Base-by-base conservation (phyloP, 64 coral and sea anemone genomes). In the Hydrozoanthus tunicans region DNA sequence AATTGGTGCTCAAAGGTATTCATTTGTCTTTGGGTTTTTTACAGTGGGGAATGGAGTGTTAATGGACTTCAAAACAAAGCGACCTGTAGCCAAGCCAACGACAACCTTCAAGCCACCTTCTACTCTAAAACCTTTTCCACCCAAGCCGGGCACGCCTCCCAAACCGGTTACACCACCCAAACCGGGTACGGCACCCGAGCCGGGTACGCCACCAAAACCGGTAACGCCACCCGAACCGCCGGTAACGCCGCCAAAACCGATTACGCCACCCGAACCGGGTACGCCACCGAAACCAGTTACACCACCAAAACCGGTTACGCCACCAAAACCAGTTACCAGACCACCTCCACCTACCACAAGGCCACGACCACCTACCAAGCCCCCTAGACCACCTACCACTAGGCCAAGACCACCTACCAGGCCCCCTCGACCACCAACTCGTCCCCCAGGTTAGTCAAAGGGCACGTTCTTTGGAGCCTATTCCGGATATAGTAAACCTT, bases 11-110 rank as follows among this genome's bases (percentile, higher is more conserved):
- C 13, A 15, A 68, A 13, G 5, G 4, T 68, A 15, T 68, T 15
- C 5, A 13, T 15, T 5, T 12, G 9, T 68, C 20, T 43, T 25
- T 26, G 25, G 6, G 9, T 82, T 13, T 64, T 7, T 17, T 57
- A 67, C 57, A 96, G 94, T 91, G 80, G 94, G 94, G 14, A 69
- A 64, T 9, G 94, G 94, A 53, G 69, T 91, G 1, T 69, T 90
- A 53, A 96, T 96, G 94, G 89, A 96, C 54, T 96, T 96, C 75
- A 83, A 90, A 58, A 93, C 91, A 4, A 96, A 96, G 89, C 75
- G 80, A 60, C 94, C 94, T 9, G 89, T 96, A 3, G 65, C 58
- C 70, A 70, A 26, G 20, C 89, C 79, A 81, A 81, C 25, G 24
- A 58, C 78, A 26, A 79, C 77, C n/a, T 54, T 20, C 14, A 64